Percentiles rank a stretch among this genome's conserved stretches.
Evolutionary conservation across 2,888 invertebrate genomes (phyloP).

Genomic region (Drosophila buzzatii): DNA sequence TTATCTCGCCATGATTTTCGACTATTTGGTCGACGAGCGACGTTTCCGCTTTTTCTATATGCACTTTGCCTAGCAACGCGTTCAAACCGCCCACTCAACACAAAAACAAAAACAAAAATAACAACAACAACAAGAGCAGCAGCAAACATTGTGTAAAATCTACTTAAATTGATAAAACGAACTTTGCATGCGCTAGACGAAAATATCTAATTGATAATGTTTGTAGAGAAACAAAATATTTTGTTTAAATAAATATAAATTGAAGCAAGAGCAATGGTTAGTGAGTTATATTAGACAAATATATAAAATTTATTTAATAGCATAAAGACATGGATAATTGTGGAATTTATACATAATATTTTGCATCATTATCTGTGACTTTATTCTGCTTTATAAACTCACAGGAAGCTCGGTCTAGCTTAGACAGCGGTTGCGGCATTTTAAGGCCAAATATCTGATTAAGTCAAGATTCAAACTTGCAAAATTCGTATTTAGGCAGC

Average conservation of each 20-base stretch:
- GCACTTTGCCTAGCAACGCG: conserved; percentile 12
- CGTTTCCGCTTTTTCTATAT: conserved; percentile 51
- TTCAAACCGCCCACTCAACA: conserved; percentile 9
- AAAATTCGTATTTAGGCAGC: neutral
- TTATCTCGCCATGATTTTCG: conserved; percentile 72
- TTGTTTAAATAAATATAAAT: neutral
- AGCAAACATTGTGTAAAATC: conserved; percentile 25
- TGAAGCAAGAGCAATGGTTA: neutral
- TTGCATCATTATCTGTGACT: too few species aligned
- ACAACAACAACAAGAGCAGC: conserved; percentile 19
- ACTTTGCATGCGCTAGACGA: conserved; percentile 49
- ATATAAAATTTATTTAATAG: neutral
- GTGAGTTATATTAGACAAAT: neutral
- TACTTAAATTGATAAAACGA: conserved; percentile 36
- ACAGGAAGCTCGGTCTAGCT: too few species aligned
- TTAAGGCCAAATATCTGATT: too few species aligned
- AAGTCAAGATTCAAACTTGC: too few species aligned
- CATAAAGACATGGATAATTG: too few species aligned
- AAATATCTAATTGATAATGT: conserved; percentile 14
- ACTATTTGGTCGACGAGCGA: conserved; percentile 53
- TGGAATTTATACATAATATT: too few species aligned
- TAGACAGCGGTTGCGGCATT: too few species aligned
- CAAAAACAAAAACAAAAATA: conserved; percentile 32
- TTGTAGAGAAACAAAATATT: neutral
- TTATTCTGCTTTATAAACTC: too few species aligned